Percentiles rank a stretch among this genome's conserved stretches.
Evolutionary conservation across 2,113 vertebrate species (phyloP).

Genomic region (Lagopus leucura): DNA sequence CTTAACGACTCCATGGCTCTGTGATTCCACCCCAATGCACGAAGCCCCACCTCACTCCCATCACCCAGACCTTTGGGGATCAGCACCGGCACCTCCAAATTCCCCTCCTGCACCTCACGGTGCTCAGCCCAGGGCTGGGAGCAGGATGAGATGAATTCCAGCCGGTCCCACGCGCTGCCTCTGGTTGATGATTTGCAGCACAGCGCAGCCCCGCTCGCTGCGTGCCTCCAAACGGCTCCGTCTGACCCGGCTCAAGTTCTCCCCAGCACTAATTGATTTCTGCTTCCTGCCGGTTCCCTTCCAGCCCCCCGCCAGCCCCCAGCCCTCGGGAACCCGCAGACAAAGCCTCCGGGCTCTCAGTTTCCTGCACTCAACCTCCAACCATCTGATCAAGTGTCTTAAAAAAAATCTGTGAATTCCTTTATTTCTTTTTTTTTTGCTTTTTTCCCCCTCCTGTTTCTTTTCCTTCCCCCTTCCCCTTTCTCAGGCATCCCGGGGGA

Average conservation of each 20-base stretch:
- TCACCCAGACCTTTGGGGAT: not conserved
- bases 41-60: not conserved
- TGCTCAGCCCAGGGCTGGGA: not conserved
- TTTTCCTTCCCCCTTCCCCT: not conserved
- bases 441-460: too few relatives aligned
- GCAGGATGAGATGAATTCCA: constrained; percentile 5
- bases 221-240: constrained; percentile 1
- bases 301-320: not conserved
- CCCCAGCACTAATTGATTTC: constrained; percentile 55
- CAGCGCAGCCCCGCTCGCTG: not conserved
- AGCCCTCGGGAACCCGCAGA: not conserved
- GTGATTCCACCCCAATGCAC: too few relatives aligned
- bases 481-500: constrained; percentile 9
- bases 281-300: constrained; percentile 2
- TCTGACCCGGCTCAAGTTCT: constrained; percentile 24
- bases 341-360: constrained; percentile 27
- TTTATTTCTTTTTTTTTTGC: not conserved
- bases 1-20: too few relatives aligned
- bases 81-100: accelerated
- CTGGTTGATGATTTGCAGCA: constrained; percentile 10
- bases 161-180: not conserved
- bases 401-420: not conserved
- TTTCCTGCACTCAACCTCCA: constrained; percentile 26
- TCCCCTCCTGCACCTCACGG: not conserved
- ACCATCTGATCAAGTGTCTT: constrained; percentile 25